Evolutionary conservation across 1,140 invertebrate species (phyloP).

Genomic region (Penaeus vannamei): DNA sequence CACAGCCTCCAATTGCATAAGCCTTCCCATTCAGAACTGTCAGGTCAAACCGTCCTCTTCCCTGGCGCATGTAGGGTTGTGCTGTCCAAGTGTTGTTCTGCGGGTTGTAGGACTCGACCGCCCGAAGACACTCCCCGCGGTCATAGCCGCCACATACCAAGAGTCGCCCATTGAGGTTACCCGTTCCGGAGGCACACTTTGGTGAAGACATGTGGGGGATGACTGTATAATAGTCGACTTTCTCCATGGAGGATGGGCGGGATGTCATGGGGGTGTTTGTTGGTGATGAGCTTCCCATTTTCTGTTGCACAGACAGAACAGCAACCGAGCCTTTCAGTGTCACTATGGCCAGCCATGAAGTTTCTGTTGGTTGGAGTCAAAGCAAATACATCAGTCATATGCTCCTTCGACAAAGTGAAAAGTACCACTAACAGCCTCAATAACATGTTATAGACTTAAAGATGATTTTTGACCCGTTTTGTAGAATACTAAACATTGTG

Average conservation of each 20-base stretch:
- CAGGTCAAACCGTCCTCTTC: constrained; percentile 83
- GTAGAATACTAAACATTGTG: not conserved
- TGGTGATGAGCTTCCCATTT: constrained; percentile 74
- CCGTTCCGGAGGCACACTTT: constrained; percentile 83
- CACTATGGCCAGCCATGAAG: constrained; percentile 79
- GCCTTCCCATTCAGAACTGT: constrained; percentile 79
- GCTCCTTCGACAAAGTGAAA: not conserved
- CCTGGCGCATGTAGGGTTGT: constrained; percentile 80
- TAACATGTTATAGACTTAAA: too few species aligned
- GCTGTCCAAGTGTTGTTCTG: constrained; percentile 80
- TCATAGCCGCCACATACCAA: constrained; percentile 90
- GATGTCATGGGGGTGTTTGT: constrained; percentile 64
- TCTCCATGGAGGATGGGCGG: constrained; percentile 70
- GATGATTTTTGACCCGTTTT: too few species aligned
- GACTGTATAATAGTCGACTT: constrained; percentile 76
- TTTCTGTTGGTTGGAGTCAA: constrained; percentile 73
- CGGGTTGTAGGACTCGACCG: constrained; percentile 83
- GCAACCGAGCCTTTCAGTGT: constrained; percentile 78
- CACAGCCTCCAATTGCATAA: constrained; percentile 85
- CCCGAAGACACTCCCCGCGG: constrained; percentile 84
- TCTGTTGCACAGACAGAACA: constrained; percentile 78
- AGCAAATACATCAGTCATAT: not conserved
- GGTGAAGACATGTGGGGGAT: constrained; percentile 80
- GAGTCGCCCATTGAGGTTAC: constrained; percentile 79
- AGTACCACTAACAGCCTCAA: not conserved